Evolutionary conservation across 1,140 invertebrate species (phyloP).

Genomic region (Papilio polytes): DNA sequence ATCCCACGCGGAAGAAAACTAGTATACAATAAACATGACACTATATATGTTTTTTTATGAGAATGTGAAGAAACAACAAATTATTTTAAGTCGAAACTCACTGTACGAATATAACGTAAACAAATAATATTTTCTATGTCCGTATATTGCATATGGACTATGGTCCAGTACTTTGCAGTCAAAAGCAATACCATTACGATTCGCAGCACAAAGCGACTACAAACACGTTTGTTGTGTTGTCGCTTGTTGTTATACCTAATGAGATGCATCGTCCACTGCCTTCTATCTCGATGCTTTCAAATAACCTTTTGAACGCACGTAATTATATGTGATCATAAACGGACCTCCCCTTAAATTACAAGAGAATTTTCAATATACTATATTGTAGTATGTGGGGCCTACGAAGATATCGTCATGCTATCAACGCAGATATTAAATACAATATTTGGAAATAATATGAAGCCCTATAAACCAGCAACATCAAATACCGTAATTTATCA

Average conservation of each 20-base stretch:
- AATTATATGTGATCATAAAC: background rate
- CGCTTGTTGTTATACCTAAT: background rate
- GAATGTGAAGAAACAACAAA: too few relatives aligned
- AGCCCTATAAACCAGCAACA: background rate
- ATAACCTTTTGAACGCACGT: background rate
- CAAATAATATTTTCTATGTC: background rate
- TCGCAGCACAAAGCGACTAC: background rate
- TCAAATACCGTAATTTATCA: background rate
- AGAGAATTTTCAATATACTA: background rate
- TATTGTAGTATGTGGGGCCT: too few relatives aligned
- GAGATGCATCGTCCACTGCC: slow-evolving; percentile 3
- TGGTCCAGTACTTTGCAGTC: background rate
- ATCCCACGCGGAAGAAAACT: too few relatives aligned
- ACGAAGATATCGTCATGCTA: too few relatives aligned
- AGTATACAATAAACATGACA: too few relatives aligned
- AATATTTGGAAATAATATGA: too few relatives aligned
- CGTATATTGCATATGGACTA: background rate
- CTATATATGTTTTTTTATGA: too few relatives aligned
- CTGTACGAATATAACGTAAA: background rate
- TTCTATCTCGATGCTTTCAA: background rate
- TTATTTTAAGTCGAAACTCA: too few relatives aligned
- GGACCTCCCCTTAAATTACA: too few relatives aligned
- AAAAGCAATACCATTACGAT: slow-evolving; percentile 20
- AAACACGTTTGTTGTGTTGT: slow-evolving; percentile 7
- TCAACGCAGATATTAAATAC: background rate